These are phyloP conservation scores for Triplophysa rosa DNA, from an alignment of 2,113 vertebrate genomes.

Conservation along the genomic window DNA sequence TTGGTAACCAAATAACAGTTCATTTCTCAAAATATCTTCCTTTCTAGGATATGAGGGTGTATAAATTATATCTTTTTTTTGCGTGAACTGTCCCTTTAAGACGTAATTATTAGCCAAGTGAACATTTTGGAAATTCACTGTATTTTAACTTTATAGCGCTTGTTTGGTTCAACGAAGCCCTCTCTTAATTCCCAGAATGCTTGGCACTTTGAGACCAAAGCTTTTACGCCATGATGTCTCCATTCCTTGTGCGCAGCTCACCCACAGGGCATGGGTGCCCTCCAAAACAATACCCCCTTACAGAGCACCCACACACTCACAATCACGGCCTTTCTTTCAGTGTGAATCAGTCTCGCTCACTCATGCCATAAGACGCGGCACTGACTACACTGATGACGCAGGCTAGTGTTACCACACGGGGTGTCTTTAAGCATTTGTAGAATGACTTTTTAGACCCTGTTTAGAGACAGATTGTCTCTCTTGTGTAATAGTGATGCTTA, in stretches of 20 bases:
- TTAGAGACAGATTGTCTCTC: too few relatives aligned
- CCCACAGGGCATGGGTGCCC: conserved; percentile 27
- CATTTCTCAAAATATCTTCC: too few relatives aligned
- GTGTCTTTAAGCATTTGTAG: background rate
- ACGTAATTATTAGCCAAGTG: too few relatives aligned
- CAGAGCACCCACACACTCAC: conserved; percentile 34
- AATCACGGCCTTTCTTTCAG: conserved; percentile 30
- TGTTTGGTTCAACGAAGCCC: too few relatives aligned
- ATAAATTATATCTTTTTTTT: too few relatives aligned
- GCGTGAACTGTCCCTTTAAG: too few relatives aligned
- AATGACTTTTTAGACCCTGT: background rate
- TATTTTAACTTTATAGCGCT: too few relatives aligned
- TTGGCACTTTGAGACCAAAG: conserved; percentile 8
- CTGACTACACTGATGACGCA: conserved; percentile 10
- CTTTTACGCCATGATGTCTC: conserved; percentile 21
- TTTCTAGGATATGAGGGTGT: too few relatives aligned
- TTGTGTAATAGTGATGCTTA: too few relatives aligned
- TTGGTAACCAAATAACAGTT: too few relatives aligned
- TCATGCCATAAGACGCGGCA: conserved; percentile 3
- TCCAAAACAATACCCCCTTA: conserved; percentile 45
- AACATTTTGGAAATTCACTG: too few relatives aligned
- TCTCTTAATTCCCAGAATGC: background rate
- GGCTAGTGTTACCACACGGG: background rate
- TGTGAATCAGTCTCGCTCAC: conserved; percentile 18
- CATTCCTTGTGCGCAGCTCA: conserved; percentile 2